Evolutionary conservation across 2,888 invertebrate genomes (phyloP).

Genomic region (Cyclophora albipunctata): DNA sequence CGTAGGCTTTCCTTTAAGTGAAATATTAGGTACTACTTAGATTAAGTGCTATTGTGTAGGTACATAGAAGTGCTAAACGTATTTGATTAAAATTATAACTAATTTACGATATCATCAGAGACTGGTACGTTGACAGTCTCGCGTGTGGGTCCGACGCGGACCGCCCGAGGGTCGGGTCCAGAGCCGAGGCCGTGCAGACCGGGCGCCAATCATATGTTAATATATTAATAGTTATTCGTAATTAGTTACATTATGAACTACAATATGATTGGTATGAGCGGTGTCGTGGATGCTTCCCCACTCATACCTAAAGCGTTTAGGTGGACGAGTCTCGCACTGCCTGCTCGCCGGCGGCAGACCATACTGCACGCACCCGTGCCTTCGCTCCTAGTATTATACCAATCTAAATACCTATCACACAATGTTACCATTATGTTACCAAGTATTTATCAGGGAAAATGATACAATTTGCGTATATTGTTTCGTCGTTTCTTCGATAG

Average conservation of each 20-base stretch:
- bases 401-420: no score
- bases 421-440: no score
- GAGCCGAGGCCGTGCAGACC: background rate
- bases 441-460: no score
- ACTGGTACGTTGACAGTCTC: slow-evolving; percentile 2
- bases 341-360: slow-evolving; percentile 34
- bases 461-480: no score
- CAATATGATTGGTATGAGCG: slow-evolving; percentile 75
- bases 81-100: slow-evolving; percentile 5
- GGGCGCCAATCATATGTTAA: slow-evolving; percentile 37
- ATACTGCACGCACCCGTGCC: slow-evolving; percentile 1
- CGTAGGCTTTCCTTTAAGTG: background rate
- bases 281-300: slow-evolving; percentile 71
- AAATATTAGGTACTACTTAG: slow-evolving; percentile 4
- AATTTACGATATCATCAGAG: slow-evolving; percentile 4
- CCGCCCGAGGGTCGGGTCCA: no score
- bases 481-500: no score
- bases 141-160: no score
- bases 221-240: slow-evolving; percentile 57
- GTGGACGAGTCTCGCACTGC: slow-evolving; percentile 60
- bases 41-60: slow-evolving; percentile 9
- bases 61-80: slow-evolving; percentile 11
- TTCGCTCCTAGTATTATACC: background rate
- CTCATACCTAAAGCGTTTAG: slow-evolving; percentile 76
- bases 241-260: slow-evolving; percentile 69